phyloP scores from a whole-genome alignment of 2,113 vertebrate species.

The Megaleporinus macrocephalus region DNA sequence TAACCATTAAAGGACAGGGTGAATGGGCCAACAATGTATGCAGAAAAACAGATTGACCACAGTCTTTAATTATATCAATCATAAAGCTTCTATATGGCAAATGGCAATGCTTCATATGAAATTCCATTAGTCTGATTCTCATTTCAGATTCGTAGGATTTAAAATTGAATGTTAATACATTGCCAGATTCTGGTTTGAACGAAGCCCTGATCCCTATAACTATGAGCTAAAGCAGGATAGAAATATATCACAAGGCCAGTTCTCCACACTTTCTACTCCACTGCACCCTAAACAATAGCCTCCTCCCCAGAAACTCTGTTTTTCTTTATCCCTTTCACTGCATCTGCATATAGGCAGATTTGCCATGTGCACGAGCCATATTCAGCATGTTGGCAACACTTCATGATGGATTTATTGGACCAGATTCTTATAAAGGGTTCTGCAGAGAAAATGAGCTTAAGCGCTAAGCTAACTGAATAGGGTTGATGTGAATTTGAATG shows the following conservation, averaged over 20 bases:
- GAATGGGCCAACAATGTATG: too few relatives aligned
- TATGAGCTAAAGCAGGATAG: not conserved
- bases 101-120: too few relatives aligned
- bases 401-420: conserved; percentile 36
- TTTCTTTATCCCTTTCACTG: conserved; percentile 23
- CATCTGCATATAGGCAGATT: conserved; percentile 24
- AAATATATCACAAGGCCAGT: conserved; percentile 12
- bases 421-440: conserved; percentile 29
- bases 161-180: too few relatives aligned
- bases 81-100: too few relatives aligned
- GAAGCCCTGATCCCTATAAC: not conserved
- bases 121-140: not conserved
- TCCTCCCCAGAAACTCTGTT: conserved; percentile 1
- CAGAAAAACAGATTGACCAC: too few relatives aligned
- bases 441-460: conserved; percentile 49
- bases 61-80: too few relatives aligned
- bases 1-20: too few relatives aligned
- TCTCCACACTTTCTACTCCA: conserved; percentile 5
- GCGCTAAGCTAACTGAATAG: conserved; percentile 30
- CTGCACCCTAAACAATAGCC: conserved; percentile 10
- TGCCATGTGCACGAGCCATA: conserved; percentile 9
- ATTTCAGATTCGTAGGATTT: too few relatives aligned
- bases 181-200: not conserved
- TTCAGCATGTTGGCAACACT: conserved; percentile 30
- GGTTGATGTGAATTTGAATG: conserved; percentile 44